These are phyloP conservation scores for Polypterus senegalus DNA, from an alignment of 2,113 vertebrate genomes.

Conservation along the genomic window DNA sequence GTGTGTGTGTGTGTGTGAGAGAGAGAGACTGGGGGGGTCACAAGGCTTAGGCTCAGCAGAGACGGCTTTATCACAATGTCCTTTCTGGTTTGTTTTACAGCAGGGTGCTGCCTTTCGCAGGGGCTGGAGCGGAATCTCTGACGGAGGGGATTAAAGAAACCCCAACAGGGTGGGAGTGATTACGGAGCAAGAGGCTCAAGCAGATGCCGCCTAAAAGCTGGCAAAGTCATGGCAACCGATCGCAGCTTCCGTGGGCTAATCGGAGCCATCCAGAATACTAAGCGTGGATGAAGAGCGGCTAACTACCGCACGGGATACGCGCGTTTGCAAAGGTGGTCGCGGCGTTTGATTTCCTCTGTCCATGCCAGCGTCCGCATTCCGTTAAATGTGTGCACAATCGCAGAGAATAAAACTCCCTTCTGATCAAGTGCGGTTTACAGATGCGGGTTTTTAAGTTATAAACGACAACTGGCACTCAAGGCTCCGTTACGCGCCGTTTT, in stretches of 20 bases:
- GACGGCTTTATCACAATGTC: slow-evolving; percentile 29
- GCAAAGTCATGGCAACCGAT: slow-evolving; percentile 17
- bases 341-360: no score
- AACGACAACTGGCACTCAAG: no score
- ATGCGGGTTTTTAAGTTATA: no score
- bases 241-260: not conserved
- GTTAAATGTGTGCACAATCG: no score
- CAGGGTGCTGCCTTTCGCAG: slow-evolving; percentile 20
- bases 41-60: slow-evolving; percentile 13
- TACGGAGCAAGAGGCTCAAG: slow-evolving; percentile 7
- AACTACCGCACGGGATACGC: no score
- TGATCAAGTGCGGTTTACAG: no score
- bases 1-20: slow-evolving; percentile 13
- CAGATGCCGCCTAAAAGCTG: slow-evolving; percentile 11
- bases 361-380: no score
- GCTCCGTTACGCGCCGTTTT: no score
- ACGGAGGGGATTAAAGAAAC: slow-evolving; percentile 29
- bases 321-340: no score
- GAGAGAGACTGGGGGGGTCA: slow-evolving; percentile 4
- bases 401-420: no score
- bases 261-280: no score
- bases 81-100: slow-evolving; percentile 24
- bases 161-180: slow-evolving; percentile 10
- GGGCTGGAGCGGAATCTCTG: slow-evolving; percentile 30
- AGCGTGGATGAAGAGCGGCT: no score